These are phyloP conservation scores for Semotilus atromaculatus DNA, from an alignment of 2,797 vertebrate species.

Conservation along the genomic window DNA sequence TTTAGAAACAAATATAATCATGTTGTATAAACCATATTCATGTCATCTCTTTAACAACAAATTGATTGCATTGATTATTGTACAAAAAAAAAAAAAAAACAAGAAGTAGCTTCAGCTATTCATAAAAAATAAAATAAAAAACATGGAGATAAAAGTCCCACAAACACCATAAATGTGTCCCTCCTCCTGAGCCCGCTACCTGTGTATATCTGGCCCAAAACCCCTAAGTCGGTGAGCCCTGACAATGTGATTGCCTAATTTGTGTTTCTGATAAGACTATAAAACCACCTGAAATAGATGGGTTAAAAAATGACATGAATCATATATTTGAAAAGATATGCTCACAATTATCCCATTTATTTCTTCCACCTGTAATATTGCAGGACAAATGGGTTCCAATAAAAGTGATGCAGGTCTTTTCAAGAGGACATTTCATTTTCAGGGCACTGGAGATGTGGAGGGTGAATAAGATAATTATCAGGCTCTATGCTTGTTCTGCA, in stretches of 20 bases:
- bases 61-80: neutral
- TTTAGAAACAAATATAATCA: neutral
- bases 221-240: conserved; percentile 12
- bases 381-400: conserved; percentile 70
- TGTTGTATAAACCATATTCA: too few species aligned
- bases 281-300: conserved; percentile 65
- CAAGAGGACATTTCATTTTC: conserved; percentile 62
- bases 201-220: conserved; percentile 14
- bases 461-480: conserved; percentile 79
- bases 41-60: neutral
- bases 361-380: conserved; percentile 47
- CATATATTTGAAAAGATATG: conserved; percentile 1
- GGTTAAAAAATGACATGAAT: conserved; percentile 47
- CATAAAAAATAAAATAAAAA: conserved; percentile 6
- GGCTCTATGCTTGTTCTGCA: conserved; percentile 68
- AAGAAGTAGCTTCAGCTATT: neutral
- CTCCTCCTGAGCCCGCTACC: conserved; percentile 18
- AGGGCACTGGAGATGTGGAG: conserved; percentile 67
- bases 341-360: conserved; percentile 42
- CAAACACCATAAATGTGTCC: conserved; percentile 46
- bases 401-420: conserved; percentile 69
- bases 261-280: conserved; percentile 59
- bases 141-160: conserved; percentile 34
- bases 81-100: neutral
- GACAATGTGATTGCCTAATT: conserved; percentile 55